Base-by-base conservation (phyloP, 2,888 invertebrate species). In the Phytoseiulus persimilis region DNA sequence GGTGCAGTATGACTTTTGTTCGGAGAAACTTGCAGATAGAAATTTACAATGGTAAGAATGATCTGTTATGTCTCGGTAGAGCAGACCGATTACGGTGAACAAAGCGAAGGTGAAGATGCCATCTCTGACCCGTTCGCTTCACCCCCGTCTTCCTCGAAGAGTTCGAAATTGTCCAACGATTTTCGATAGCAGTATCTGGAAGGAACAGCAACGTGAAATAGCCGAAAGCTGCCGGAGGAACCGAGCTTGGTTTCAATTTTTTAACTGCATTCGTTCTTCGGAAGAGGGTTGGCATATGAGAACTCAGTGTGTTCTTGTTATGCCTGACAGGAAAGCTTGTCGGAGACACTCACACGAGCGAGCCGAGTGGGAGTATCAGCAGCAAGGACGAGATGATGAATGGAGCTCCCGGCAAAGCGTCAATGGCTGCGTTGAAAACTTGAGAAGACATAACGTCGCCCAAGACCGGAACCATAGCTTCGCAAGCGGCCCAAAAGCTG, bases 401-500 rank as follows among this genome's bases (percentile, higher is more conserved):
- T 1, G 87, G 87, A 33, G 87, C 87, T n/a, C 87, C 87, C 28
- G 87, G 87, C n/a, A 87, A 32, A 33, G 45, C 87, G 87, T 87
- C 87, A 45, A 87, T 87, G 23, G 87, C 33, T 0, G 87, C 87
- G 33, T 87, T 87, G 87, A 87, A 87, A 6, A 87, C 87, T 39
- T 87, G 83, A 23, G 87, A 87, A 11, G 87, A 87, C 87, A 87
- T 87, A 9, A 32, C 87, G 33, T 87, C 87, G 32, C 87, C 87
- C 1, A 87, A 23, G 9, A 87, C 87, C 0, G 87, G 87, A n/a
- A 87, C 87, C 87, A 87, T 87, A 0, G 87, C 87, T n/a, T 87
- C 87, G 33, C 87, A 87, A 0, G 87, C 87, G 23, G 87, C 87
- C 87, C 87, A 87, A 23, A 87, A 87, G 87, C 87, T 87, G 87